phyloP scores from a whole-genome alignment of 2,113 vertebrate species.

The Calidris pygmaea region DNA sequence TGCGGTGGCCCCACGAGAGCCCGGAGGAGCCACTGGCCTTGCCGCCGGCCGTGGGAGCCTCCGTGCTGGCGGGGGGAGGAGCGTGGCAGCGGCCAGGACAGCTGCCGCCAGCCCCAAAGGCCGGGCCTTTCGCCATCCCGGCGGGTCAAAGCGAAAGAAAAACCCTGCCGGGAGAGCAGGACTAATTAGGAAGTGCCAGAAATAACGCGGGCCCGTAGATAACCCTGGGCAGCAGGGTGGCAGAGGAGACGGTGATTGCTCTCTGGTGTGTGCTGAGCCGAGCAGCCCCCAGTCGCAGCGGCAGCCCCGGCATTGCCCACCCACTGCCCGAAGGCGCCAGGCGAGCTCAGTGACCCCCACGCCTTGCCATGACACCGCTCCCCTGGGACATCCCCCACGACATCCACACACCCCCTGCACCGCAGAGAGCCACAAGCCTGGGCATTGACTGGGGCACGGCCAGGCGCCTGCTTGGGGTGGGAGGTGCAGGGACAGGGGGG shows the following conservation, averaged over 20 bases:
- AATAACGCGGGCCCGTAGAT: neutral
- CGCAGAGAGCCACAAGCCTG: accelerated
- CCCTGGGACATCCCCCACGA: neutral
- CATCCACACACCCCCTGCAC: neutral
- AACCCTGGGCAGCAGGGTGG: neutral
- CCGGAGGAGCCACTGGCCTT: neutral
- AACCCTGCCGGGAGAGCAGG: neutral
- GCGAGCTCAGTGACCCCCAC: neutral
- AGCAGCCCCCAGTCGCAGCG: accelerated
- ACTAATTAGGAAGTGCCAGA: neutral
- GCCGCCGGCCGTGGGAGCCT: neutral
- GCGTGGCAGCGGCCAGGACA: neutral
- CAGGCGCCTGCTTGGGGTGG: accelerated
- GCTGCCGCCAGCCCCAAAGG: neutral
- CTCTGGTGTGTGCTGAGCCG: neutral
- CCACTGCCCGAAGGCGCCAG: neutral
- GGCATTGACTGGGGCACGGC: neutral
- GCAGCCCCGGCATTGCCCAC: neutral
- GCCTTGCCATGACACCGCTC: accelerated
- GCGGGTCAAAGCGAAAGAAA: neutral
- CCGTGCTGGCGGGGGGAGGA: neutral
- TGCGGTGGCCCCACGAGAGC: neutral
- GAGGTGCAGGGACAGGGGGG: neutral
- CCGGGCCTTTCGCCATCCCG: neutral
- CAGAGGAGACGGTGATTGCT: neutral